These are phyloP conservation scores for Dasyornis broadbenti DNA, from an alignment of 2,113 vertebrate genomes.

Conservation along the genomic window DNA sequence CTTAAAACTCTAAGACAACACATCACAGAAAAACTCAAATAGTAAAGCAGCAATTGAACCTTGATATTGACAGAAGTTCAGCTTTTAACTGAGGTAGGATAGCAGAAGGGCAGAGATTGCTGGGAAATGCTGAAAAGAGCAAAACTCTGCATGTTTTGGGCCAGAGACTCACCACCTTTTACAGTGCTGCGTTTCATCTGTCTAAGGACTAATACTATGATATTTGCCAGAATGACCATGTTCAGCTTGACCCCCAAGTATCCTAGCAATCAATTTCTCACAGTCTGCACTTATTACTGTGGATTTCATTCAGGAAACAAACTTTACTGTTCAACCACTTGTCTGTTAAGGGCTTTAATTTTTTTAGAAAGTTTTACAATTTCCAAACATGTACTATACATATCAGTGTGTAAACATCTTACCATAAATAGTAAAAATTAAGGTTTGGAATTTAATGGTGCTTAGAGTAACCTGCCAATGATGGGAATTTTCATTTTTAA, in stretches of 20 bases:
- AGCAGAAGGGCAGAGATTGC: background rate
- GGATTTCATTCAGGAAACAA: background rate
- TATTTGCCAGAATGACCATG: background rate
- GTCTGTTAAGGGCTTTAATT: background rate
- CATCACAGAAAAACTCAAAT: background rate
- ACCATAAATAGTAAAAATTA: background rate
- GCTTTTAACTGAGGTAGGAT: background rate
- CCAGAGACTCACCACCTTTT: background rate
- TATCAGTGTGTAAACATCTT: background rate
- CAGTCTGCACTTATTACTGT: background rate
- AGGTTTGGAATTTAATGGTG: background rate
- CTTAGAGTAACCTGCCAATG: background rate
- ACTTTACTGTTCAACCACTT: accelerated
- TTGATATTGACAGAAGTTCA: background rate
- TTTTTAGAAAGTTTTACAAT: background rate
- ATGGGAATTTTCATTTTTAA: background rate
- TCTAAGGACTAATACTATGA: background rate
- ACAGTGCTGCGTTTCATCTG: background rate
- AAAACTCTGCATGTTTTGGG: background rate
- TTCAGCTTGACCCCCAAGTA: background rate
- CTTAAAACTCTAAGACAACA: background rate
- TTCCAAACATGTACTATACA: background rate
- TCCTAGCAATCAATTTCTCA: background rate
- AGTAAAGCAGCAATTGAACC: background rate
- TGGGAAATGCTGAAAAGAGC: background rate